Percentiles rank a stretch among this genome's conserved stretches.
phyloP scores from a whole-genome alignment of 2,888 invertebrate genomes.

The Nephrotoma appendiculata region DNA sequence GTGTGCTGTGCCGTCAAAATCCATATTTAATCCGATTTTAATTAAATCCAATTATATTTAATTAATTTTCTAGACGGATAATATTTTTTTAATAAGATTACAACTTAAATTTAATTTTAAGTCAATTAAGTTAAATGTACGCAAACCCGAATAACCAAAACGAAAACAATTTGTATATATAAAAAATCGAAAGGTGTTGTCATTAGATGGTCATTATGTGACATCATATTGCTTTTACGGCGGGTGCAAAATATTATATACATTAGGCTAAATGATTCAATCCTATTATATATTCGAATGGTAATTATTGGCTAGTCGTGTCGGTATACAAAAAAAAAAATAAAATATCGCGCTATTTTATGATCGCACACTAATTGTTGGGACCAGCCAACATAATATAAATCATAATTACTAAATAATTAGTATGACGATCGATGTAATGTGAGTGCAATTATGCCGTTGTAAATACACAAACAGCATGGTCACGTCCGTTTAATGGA shows the following conservation, averaged over 20 bases:
- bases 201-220: background rate
- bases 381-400: background rate
- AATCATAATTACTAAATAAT: background rate
- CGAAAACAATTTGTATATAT: background rate
- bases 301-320: background rate
- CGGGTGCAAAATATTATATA: background rate
- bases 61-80: background rate
- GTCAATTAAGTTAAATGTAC: background rate
- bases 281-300: background rate
- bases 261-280: background rate
- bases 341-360: background rate
- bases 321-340: background rate
- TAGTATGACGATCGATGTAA: background rate
- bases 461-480: too few relatives aligned
- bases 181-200: background rate
- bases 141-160: background rate
- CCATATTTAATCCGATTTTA: background rate
- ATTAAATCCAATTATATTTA: background rate
- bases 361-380: background rate
- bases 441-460: too few relatives aligned
- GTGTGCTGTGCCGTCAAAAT: background rate
- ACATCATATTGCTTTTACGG: background rate
- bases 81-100: background rate
- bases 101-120: background rate
- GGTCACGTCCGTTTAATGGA: background rate